Evolutionary conservation across 2,888 invertebrate species (phyloP).

Genomic region (Geotrupes spiniger): DNA sequence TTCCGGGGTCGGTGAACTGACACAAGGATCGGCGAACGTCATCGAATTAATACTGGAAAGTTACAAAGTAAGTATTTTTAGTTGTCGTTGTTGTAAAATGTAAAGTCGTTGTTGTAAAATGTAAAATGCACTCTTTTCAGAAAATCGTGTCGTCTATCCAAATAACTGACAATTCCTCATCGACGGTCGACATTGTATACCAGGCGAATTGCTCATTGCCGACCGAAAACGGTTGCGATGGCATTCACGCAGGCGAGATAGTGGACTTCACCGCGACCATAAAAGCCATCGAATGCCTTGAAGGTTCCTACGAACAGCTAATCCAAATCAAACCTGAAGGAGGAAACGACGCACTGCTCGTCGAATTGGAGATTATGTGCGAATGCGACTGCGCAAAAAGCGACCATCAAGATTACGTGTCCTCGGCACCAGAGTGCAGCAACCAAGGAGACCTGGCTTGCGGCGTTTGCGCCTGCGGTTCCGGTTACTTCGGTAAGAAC

Average conservation of each 20-base stretch:
- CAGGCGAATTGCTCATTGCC: slow-evolving; percentile 49
- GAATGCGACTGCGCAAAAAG: slow-evolving; percentile 34
- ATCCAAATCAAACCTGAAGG: slow-evolving; percentile 71
- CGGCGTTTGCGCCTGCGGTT: slow-evolving; percentile 60
- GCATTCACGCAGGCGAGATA: slow-evolving; percentile 57
- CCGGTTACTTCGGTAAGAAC: slow-evolving; percentile 53
- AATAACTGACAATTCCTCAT: slow-evolving; percentile 46
- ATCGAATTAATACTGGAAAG: slow-evolving; percentile 65
- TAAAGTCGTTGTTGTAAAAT: too few species aligned
- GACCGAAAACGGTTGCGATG: slow-evolving; percentile 55
- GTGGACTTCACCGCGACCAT: slow-evolving; percentile 57
- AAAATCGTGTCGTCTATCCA: slow-evolving; percentile 51
- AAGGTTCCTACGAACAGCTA: slow-evolving; percentile 44
- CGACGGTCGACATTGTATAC: slow-evolving; percentile 57
- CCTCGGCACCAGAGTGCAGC: slow-evolving; percentile 46
- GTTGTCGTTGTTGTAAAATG: too few species aligned
- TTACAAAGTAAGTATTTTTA: slow-evolving; percentile 66
- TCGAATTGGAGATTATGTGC: slow-evolving; percentile 61
- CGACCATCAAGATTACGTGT: slow-evolving; percentile 40
- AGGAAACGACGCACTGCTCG: slow-evolving; percentile 63
- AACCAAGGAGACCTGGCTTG: slow-evolving; percentile 32
- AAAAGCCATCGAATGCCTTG: slow-evolving; percentile 58
- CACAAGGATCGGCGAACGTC: slow-evolving; percentile 63
- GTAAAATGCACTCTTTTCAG: slow-evolving; percentile 41
- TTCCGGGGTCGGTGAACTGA: slow-evolving; percentile 62